Evolutionary conservation across 2,888 invertebrate species (phyloP).

Genomic region (Diadegma fenestrale): DNA sequence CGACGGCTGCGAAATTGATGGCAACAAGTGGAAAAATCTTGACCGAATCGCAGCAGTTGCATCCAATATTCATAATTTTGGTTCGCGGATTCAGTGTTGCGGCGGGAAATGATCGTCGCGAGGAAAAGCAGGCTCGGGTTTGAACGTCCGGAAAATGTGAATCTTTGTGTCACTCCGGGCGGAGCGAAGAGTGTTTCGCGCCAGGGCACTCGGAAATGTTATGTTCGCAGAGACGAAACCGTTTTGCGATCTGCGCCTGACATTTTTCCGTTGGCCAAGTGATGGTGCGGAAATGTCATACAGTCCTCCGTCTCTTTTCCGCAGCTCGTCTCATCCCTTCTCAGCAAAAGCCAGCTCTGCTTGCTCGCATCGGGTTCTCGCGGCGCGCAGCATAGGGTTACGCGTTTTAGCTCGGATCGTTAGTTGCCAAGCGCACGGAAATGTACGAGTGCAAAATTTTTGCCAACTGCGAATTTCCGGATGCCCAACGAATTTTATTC

Average conservation of each 20-base stretch:
- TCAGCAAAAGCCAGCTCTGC: background rate
- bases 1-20: background rate
- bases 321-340: slow-evolving; percentile 6
- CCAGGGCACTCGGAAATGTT: slow-evolving; percentile 28
- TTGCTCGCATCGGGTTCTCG: slow-evolving; percentile 19
- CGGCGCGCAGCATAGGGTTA: slow-evolving; percentile 8
- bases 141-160: slow-evolving; percentile 20
- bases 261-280: slow-evolving; percentile 55
- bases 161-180: background rate
- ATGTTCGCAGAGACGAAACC: background rate
- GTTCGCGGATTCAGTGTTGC: background rate
- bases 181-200: background rate
- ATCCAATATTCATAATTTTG: background rate
- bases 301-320: slow-evolving; percentile 8
- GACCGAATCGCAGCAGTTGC: background rate
- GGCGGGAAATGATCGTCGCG: background rate
- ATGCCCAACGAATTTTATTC: slow-evolving; percentile 41
- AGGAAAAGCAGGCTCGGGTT: background rate
- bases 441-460: slow-evolving; percentile 41
- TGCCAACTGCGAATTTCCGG: slow-evolving; percentile 48
- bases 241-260: slow-evolving; percentile 45
- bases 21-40: background rate
- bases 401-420: slow-evolving; percentile 41
- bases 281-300: slow-evolving; percentile 60
- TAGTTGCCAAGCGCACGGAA: slow-evolving; percentile 41